phyloP scores from a whole-genome alignment of 2,113 vertebrate genomes.

The Ictalurus punctatus region DNA sequence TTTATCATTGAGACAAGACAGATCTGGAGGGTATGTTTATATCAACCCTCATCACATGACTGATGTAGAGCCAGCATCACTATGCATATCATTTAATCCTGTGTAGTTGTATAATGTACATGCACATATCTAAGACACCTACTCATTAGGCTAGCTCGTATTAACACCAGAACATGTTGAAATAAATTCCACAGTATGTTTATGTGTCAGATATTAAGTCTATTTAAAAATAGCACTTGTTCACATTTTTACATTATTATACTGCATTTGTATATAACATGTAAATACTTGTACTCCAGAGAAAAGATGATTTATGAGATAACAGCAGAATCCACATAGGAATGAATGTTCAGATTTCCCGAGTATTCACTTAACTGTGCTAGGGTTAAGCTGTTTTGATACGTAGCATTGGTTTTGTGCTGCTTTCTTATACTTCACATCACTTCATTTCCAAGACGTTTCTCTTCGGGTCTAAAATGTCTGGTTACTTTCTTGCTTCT shows the following conservation, averaged over 20 bases:
- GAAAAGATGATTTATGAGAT: not conserved
- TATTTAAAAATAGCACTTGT: not conserved
- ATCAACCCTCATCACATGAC: not conserved
- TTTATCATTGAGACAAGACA: slow-evolving; percentile 36
- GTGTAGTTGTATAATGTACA: not conserved
- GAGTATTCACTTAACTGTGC: not conserved
- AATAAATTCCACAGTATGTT: not conserved
- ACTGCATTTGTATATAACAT: not conserved
- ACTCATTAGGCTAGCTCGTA: not conserved
- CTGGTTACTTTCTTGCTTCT: not conserved
- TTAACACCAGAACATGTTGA: not conserved
- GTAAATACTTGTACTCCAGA: not conserved
- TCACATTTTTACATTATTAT: not conserved
- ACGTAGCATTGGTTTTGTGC: not conserved
- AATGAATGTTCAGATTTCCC: not conserved
- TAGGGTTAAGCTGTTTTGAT: not conserved
- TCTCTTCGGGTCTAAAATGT: not conserved
- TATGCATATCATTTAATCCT: not conserved
- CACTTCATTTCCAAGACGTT: not conserved
- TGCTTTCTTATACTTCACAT: not conserved
- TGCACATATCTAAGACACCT: not conserved
- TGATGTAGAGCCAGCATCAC: not conserved
- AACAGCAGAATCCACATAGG: not conserved
- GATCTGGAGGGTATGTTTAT: slow-evolving; percentile 19
- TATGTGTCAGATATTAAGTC: not conserved